Evolutionary conservation across 2,888 invertebrate species (phyloP).

Genomic region (Pecten maximus): DNA sequence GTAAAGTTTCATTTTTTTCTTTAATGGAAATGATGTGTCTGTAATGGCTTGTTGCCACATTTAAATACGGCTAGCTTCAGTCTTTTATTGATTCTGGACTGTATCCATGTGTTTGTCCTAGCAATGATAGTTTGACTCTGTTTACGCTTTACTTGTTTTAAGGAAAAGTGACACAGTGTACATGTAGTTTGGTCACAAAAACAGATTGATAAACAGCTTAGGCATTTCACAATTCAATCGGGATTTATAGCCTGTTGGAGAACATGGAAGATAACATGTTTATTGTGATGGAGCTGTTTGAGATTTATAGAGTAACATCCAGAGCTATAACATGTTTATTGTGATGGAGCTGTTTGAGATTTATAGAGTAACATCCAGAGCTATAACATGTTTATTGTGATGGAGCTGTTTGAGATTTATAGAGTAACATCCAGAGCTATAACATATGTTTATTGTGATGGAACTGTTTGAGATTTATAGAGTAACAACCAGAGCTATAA

Average conservation of each 20-base stretch:
- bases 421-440: no score
- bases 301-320: no score
- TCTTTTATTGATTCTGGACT: background rate
- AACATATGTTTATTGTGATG: no score
- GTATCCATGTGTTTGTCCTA: background rate
- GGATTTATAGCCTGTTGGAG: background rate
- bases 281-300: background rate
- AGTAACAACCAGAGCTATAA: no score
- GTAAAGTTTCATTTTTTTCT: background rate
- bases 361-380: no score
- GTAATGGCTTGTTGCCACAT: background rate
- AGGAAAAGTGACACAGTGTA: background rate
- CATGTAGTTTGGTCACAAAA: background rate
- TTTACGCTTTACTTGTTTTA: background rate
- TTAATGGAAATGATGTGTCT: background rate
- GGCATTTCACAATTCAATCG: background rate
- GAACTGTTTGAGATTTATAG: no score
- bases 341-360: no score
- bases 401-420: no score
- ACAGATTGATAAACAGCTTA: background rate
- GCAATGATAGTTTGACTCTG: background rate
- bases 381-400: no score
- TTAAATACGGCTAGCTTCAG: conserved; percentile 1
- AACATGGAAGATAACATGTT: background rate
- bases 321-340: no score